Conservation (phyloP, 2,113 vertebrate species). For the Mandrillus leucophaeus region DNA sequence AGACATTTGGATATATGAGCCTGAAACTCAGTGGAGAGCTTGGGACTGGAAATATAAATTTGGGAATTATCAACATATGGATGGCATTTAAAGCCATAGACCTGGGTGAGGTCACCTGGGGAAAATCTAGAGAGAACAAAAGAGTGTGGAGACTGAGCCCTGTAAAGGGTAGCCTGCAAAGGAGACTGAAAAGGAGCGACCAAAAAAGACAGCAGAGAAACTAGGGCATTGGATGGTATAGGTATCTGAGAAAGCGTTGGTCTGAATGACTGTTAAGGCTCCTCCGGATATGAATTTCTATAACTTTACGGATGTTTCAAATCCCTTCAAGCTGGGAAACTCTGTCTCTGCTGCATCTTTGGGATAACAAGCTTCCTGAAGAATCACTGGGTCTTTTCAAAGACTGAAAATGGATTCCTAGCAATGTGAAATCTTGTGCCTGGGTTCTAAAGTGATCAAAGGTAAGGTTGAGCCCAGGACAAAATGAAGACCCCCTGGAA, state of each 20-base stretch:
- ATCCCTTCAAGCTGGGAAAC: background rate
- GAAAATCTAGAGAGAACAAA: background rate
- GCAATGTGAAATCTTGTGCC: background rate
- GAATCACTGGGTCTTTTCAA: background rate
- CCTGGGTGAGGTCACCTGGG: background rate
- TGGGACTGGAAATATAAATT: background rate
- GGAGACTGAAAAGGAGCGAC: background rate
- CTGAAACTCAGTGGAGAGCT: background rate
- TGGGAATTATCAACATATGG: background rate
- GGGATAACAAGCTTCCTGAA: background rate
- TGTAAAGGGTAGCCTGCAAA: background rate
- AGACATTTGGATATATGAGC: background rate
- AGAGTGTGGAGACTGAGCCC: background rate
- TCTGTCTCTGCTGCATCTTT: background rate
- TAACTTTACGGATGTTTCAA: background rate
- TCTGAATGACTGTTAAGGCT: background rate
- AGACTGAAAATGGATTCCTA: slow-evolving; percentile 11
- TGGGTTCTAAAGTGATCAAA: background rate
- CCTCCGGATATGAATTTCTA: background rate
- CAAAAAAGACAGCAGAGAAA: background rate
- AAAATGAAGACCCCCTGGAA: background rate
- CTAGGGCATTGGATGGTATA: background rate
- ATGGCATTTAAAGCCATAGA: background rate
- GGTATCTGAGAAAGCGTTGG: background rate
- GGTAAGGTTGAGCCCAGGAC: background rate